Conservation (phyloP, 2,888 invertebrate species). For the Eupsilia transversa region DNA sequence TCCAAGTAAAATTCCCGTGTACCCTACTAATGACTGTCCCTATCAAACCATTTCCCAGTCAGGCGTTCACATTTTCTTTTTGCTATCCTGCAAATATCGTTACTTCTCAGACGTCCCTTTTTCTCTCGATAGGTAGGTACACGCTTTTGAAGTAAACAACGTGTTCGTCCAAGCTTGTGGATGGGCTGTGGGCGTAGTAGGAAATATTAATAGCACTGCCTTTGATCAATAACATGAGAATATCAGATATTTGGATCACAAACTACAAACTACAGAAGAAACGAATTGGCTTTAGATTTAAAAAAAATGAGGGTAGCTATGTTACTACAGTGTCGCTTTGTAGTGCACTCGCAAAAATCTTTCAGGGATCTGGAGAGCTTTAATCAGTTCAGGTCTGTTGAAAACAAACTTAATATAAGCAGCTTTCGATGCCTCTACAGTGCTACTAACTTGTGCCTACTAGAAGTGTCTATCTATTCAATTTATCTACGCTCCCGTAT, state of each 20-base stretch:
- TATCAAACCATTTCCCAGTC: background rate
- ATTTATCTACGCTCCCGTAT: background rate
- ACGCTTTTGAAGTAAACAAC: slow-evolving; percentile 43
- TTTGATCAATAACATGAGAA: slow-evolving; percentile 28
- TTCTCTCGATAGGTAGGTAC: slow-evolving; percentile 15
- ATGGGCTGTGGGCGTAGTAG: slow-evolving; percentile 38
- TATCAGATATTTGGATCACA: slow-evolving; percentile 23
- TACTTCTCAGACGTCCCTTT: background rate
- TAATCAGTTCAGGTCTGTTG: no score
- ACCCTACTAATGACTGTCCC: background rate
- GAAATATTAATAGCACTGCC: slow-evolving; percentile 32
- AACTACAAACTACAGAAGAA: slow-evolving; percentile 9
- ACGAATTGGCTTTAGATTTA: slow-evolving; percentile 4
- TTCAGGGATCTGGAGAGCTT: background rate
- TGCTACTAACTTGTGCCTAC: no score
- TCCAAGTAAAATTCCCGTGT: background rate
- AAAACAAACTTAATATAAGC: background rate
- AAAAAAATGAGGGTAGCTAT: background rate
- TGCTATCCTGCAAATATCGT: background rate
- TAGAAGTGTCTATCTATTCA: background rate
- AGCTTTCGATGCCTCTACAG: background rate
- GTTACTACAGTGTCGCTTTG: background rate
- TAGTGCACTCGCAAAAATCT: background rate
- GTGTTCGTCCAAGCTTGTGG: slow-evolving; percentile 36
- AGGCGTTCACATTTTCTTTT: background rate